A percentile compares a stretch with the other conserved stretches of the same genome.
These are phyloP conservation scores for Galerucella nymphaeae DNA, from an alignment of 2,888 invertebrate species.

Conservation along the genomic window DNA sequence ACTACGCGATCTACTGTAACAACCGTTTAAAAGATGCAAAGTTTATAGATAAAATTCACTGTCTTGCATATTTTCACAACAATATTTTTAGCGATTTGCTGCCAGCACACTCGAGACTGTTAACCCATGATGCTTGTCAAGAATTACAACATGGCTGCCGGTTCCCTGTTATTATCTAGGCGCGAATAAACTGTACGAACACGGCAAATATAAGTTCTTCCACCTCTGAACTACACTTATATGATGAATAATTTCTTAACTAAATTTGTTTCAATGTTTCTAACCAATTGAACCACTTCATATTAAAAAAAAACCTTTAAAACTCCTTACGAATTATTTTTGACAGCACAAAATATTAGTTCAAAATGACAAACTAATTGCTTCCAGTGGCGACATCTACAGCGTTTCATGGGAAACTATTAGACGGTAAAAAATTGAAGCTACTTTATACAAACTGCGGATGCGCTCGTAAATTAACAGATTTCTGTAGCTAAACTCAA, in stretches of 20 bases:
- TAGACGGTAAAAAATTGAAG: conserved; percentile 22
- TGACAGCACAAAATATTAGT: conserved; percentile 64
- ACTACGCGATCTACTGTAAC: conserved; percentile 58
- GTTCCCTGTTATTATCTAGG: conserved; percentile 63
- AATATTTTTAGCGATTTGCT: conserved; percentile 46
- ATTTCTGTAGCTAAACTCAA: not conserved
- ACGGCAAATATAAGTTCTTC: conserved; percentile 4
- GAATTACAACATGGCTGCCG: conserved; percentile 67
- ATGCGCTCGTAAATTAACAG: conserved; percentile 10
- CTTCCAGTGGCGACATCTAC: conserved; percentile 55
- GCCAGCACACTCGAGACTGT: conserved; percentile 55
- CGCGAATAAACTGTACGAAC: conserved; percentile 29
- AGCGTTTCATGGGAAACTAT: not conserved
- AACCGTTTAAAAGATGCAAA: conserved; percentile 55
- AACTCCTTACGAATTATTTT: conserved; percentile 61
- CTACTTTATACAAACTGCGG: conserved; percentile 4
- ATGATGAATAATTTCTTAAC: conserved; percentile 6
- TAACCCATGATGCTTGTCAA: conserved; percentile 66
- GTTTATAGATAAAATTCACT: conserved; percentile 51
- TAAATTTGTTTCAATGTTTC: not conserved
- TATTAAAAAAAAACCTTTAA: conserved; percentile 39
- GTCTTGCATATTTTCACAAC: conserved; percentile 48
- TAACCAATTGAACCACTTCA: not conserved
- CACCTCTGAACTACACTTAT: conserved; percentile 9
- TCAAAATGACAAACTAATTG: conserved; percentile 57